phyloP scores from a whole-genome alignment of 2,797 vertebrate genomes.

The Enteromius trimaculatus region DNA sequence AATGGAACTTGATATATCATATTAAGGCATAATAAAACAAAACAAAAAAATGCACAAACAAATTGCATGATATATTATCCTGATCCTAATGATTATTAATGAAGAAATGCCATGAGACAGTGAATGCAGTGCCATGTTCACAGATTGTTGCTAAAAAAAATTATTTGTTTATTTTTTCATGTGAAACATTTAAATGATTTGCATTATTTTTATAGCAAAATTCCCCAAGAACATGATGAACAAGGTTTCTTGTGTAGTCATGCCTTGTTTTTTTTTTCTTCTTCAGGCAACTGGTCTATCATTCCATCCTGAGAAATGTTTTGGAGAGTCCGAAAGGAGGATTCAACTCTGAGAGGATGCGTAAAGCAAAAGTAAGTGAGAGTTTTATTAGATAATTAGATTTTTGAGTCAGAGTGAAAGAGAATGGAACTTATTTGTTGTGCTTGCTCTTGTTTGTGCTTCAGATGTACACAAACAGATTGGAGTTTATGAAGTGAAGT shows the following conservation, averaged over 20 bases:
- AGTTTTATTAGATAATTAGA: neutral
- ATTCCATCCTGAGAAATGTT: neutral
- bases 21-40: neutral
- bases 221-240: neutral
- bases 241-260: neutral
- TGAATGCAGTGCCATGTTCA: neutral
- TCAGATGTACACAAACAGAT: slow-evolving; percentile 7
- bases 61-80: neutral
- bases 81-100: neutral
- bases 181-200: neutral
- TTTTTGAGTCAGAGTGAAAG: slow-evolving; percentile 8
- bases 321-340: neutral
- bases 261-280: neutral
- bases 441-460: neutral
- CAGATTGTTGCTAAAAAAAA: neutral
- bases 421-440: slow-evolving; percentile 16
- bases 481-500: slow-evolving; percentile 25
- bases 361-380: neutral
- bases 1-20: neutral
- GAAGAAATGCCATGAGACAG: neutral
- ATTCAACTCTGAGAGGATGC: neutral
- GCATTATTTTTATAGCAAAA: neutral
- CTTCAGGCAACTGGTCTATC: neutral
- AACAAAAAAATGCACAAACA: neutral
- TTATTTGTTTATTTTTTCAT: no score